Evolutionary conservation across 2,113 vertebrate genomes (phyloP).

Genomic region (Pygoscelis antarcticus): DNA sequence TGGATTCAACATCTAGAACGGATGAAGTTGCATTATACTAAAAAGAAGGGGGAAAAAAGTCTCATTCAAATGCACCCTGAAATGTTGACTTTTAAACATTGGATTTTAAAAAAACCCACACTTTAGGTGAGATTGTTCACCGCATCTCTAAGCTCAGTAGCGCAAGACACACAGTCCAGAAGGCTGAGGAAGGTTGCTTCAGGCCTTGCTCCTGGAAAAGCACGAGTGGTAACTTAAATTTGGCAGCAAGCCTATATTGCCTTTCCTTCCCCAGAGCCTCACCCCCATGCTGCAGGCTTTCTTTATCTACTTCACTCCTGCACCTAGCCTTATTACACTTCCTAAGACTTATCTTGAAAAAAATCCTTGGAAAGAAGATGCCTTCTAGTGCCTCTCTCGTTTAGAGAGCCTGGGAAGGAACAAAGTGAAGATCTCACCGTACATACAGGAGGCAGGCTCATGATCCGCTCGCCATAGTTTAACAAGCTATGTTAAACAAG

Average conservation of each 20-base stretch:
- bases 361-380: not conserved
- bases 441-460: not conserved
- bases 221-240: not conserved
- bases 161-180: not conserved
- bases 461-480: not conserved
- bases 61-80: not conserved
- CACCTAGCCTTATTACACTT: not conserved
- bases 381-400: not conserved
- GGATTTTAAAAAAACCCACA: not conserved
- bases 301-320: not conserved
- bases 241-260: not conserved
- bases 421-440: not conserved
- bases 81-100: not conserved
- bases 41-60: not conserved
- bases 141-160: not conserved
- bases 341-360: not conserved
- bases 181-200: not conserved
- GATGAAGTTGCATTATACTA: not conserved
- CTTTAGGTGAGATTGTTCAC: not conserved
- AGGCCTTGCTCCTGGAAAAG: not conserved
- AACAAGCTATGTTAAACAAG: not conserved
- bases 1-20: not conserved
- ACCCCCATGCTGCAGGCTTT: not conserved
- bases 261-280: not conserved
- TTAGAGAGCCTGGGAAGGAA: not conserved